Evolutionary conservation across 2,797 vertebrate genomes (phyloP).

Genomic region (Pteronotus mesoamericanus): DNA sequence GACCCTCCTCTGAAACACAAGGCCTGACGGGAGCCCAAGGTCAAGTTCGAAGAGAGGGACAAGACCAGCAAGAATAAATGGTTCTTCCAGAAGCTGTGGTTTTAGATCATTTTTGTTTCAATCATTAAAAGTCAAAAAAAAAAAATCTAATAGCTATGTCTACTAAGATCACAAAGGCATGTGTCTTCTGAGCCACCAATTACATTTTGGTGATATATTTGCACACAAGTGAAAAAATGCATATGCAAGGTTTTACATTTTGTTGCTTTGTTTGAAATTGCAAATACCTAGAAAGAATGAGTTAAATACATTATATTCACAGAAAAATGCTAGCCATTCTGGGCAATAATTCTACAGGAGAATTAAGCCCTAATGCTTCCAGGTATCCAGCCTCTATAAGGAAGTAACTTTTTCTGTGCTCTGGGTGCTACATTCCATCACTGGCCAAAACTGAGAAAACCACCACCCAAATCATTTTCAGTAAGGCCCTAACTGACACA

Average conservation of each 20-base stretch:
- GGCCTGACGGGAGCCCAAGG: too few species aligned
- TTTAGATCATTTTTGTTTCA: too few species aligned
- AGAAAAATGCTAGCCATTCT: background rate
- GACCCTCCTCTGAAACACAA: too few species aligned
- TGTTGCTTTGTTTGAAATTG: background rate
- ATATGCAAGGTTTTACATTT: background rate
- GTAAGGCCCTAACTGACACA: background rate
- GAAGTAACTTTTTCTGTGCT: background rate
- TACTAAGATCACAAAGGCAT: background rate
- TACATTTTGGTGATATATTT: background rate
- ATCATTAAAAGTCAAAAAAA: too few species aligned
- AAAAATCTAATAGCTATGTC: background rate
- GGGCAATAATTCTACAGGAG: background rate
- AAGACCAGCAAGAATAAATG: too few species aligned
- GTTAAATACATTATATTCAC: background rate
- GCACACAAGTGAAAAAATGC: background rate
- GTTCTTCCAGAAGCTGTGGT: too few species aligned
- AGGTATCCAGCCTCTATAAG: background rate
- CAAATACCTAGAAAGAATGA: background rate
- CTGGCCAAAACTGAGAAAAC: background rate
- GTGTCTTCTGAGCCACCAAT: background rate
- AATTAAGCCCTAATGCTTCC: background rate
- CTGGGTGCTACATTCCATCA: background rate
- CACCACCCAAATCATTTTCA: background rate
- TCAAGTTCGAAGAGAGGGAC: too few species aligned